These are phyloP conservation scores for Eolophus roseicapilla DNA, from an alignment of 2,113 vertebrate species.

Conservation along the genomic window DNA sequence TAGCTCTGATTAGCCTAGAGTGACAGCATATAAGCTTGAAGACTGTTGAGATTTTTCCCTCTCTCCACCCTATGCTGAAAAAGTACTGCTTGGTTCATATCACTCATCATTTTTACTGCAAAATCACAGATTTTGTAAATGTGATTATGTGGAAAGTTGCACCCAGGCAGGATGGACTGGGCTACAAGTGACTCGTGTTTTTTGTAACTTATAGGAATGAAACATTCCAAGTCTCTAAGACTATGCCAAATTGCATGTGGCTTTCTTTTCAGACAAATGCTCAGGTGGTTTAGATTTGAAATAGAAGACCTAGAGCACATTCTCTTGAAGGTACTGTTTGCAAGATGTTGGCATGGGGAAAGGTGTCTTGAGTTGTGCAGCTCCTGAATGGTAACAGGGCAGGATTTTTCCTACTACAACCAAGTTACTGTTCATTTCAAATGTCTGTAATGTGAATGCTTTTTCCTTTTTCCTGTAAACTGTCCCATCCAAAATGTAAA, in stretches of 20 bases:
- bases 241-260: background rate
- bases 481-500: background rate
- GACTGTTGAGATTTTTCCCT: background rate
- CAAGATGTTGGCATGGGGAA: background rate
- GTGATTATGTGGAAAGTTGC: background rate
- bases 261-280: background rate
- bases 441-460: rapidly evolving
- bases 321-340: background rate
- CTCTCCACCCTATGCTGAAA: background rate
- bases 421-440: background rate
- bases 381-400: background rate
- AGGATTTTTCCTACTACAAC: background rate
- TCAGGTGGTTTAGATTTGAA: background rate
- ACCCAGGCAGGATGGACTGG: background rate
- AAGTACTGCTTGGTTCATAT: background rate
- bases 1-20: background rate
- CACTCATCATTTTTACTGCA: background rate
- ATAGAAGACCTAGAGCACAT: background rate
- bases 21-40: background rate
- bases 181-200: background rate
- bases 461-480: background rate
- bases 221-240: background rate
- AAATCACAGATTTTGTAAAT: background rate
- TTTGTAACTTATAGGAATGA: background rate
- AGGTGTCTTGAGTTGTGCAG: background rate